A percentile compares a stretch with the other conserved stretches of the same genome.
These are phyloP conservation scores for Diadegma fenestrale DNA, from an alignment of 2,888 invertebrate genomes.

Conservation along the genomic window DNA sequence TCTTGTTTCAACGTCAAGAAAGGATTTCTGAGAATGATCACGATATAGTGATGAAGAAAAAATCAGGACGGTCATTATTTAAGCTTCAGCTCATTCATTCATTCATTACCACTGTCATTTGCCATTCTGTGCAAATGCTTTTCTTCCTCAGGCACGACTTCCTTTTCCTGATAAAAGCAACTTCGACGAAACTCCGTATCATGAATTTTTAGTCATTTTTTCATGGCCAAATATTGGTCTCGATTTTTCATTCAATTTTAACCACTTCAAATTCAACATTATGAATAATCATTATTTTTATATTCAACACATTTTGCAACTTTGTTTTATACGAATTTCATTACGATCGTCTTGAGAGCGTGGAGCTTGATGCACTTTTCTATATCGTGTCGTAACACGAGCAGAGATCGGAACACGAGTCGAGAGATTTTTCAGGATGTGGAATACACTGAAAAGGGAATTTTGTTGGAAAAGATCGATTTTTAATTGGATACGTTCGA, in stretches of 20 bases:
- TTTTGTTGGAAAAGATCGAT: no score
- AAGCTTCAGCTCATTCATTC: conserved; percentile 31
- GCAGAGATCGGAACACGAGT: no score
- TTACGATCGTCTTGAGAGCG: no score
- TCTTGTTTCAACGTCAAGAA: conserved; percentile 43
- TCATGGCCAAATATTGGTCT: not conserved
- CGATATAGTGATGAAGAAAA: conserved; percentile 25
- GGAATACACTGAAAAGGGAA: no score
- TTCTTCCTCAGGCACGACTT: not conserved
- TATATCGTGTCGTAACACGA: no score
- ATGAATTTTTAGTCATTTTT: conserved; percentile 37
- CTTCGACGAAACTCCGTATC: conserved; percentile 32
- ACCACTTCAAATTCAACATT: not conserved
- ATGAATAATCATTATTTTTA: no score
- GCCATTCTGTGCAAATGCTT: not conserved
- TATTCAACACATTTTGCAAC: no score
- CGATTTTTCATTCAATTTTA: not conserved
- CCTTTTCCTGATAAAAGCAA: conserved; percentile 12
- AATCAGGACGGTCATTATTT: conserved; percentile 58
- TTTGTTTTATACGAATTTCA: no score
- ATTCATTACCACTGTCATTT: conserved; percentile 32
- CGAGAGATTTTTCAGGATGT: not conserved
- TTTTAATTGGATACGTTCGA: no score
- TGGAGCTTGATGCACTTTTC: no score
- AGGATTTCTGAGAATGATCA: conserved; percentile 51